phyloP scores from a whole-genome alignment of 64 coral and sea anemone genomes.

The Montipora cactus region DNA sequence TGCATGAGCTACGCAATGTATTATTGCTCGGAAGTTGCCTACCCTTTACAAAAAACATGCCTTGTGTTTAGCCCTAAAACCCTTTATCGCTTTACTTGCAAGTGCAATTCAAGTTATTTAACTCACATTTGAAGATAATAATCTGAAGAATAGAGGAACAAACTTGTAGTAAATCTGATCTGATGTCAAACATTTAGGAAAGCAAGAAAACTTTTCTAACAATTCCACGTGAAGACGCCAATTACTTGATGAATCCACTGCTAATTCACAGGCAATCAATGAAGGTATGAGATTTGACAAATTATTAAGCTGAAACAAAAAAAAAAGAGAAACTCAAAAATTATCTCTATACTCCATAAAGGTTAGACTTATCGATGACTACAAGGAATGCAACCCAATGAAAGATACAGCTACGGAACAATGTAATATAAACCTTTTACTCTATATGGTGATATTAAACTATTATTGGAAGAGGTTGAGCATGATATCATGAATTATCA shows the following conservation, averaged over 20 bases:
- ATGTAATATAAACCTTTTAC: no score
- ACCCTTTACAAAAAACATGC: no score
- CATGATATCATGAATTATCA: no score
- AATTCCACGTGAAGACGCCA: slow-evolving; percentile 94
- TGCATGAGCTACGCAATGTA: no score
- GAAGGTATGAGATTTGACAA: slow-evolving; percentile 98
- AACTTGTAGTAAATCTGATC: slow-evolving; percentile 99
- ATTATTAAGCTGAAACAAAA: slow-evolving; percentile 95
- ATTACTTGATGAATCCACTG: slow-evolving; percentile 95
- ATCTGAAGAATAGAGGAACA: slow-evolving; percentile 93
- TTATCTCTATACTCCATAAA: not conserved
- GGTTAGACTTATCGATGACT: no score
- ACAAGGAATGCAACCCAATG: no score
- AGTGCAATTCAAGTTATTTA: not conserved
- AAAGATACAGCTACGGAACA: not conserved
- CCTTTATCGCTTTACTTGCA: not conserved
- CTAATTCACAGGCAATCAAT: slow-evolving; percentile 94
- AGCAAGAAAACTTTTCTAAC: slow-evolving; percentile 94
- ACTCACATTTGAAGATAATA: slow-evolving; percentile 98
- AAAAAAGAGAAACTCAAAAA: not conserved
- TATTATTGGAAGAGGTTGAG: no score
- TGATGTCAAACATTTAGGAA: slow-evolving; percentile 91
- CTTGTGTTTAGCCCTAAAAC: no score
- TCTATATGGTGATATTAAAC: no score
- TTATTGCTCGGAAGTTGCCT: no score